Evolutionary conservation across 2,797 vertebrate species (phyloP).

Genomic region (Tokudaia muenninki): DNA sequence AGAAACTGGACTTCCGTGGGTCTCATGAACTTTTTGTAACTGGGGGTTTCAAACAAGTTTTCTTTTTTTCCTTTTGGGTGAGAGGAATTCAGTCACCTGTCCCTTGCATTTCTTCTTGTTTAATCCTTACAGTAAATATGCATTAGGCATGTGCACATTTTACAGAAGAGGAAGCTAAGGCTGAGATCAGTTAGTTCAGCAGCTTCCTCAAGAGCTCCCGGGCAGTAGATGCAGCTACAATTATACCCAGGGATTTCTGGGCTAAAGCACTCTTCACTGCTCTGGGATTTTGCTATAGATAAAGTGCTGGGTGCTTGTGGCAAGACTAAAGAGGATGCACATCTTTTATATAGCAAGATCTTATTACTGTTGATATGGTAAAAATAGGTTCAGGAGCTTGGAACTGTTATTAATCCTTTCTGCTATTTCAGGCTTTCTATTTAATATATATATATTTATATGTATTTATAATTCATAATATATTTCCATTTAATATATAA

Average conservation of each 20-base stretch:
- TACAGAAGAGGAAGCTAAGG: neutral
- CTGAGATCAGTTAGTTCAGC: neutral
- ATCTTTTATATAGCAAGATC: neutral
- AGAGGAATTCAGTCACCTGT: neutral
- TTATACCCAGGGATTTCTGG: neutral
- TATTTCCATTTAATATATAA: conserved; percentile 46
- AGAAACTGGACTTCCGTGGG: neutral
- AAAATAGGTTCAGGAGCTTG: neutral
- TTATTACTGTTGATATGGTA: neutral
- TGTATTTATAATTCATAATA: neutral
- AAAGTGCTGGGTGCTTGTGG: neutral
- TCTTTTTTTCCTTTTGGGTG: neutral
- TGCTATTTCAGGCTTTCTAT: conserved; percentile 60
- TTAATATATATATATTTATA: conserved; percentile 19
- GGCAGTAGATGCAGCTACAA: neutral
- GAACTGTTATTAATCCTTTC: conserved; percentile 33
- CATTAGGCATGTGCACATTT: neutral
- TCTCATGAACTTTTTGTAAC: neutral
- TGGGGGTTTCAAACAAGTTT: neutral
- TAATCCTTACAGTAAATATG: neutral
- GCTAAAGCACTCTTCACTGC: neutral
- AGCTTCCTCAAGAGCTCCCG: neutral
- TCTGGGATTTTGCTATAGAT: neutral
- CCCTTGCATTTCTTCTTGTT: neutral
- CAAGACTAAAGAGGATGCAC: neutral